Percentiles rank a stretch among this genome's conserved stretches.
phyloP scores from a whole-genome alignment of 2,888 invertebrate genomes.

The Arrhopalites spinosus region DNA sequence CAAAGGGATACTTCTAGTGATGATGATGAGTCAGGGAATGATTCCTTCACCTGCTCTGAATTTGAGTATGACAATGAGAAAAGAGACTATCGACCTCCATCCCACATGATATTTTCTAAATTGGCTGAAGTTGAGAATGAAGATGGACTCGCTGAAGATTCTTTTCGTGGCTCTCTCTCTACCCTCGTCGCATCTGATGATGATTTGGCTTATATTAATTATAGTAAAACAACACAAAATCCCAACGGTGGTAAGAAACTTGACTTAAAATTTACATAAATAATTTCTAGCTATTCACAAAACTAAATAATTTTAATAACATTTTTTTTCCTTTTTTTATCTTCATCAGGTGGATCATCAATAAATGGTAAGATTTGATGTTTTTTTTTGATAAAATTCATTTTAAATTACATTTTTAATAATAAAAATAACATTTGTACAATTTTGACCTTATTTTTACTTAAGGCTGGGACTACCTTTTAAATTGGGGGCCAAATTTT shows the following conservation, averaged over 20 bases:
- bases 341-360: too few relatives aligned
- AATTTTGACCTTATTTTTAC: too few relatives aligned
- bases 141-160: slow-evolving; percentile 64
- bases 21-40: slow-evolving; percentile 88
- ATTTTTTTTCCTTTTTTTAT: too few relatives aligned
- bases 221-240: slow-evolving; percentile 59
- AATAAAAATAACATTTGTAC: too few relatives aligned
- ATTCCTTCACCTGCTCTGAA: slow-evolving; percentile 97
- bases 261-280: too few relatives aligned
- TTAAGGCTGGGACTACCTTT: slow-evolving; percentile 93
- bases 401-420: too few relatives aligned
- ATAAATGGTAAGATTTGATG: too few relatives aligned
- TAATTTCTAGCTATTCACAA: too few relatives aligned
- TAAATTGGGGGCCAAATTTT: slow-evolving; percentile 96
- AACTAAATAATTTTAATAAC: too few relatives aligned
- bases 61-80: slow-evolving; percentile 87
- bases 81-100: slow-evolving; percentile 59
- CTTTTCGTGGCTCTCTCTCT: slow-evolving; percentile 90
- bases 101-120: slow-evolving; percentile 67
- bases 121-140: slow-evolving; percentile 63
- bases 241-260: slow-evolving; percentile 61
- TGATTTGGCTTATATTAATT: slow-evolving; percentile 65
- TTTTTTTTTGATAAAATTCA: too few relatives aligned
- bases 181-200: slow-evolving; percentile 93
- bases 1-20: slow-evolving; percentile 56